A percentile compares a stretch with the other conserved stretches of the same genome.
These are phyloP conservation scores for Nowickia ferox DNA, from an alignment of 2,888 invertebrate species.

Conservation along the genomic window DNA sequence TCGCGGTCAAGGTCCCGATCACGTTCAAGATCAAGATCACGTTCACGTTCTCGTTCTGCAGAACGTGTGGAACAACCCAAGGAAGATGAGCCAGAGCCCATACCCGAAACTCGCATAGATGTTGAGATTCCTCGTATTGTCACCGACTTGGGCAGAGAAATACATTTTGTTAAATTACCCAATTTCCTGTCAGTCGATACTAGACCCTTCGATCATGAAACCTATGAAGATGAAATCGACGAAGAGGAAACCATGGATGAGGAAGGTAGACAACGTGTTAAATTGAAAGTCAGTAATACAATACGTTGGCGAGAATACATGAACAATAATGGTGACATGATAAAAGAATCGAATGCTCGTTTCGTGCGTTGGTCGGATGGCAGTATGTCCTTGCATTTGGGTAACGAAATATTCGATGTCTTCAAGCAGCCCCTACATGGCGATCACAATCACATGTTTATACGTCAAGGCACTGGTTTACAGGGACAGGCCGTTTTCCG, in stretches of 20 bases:
- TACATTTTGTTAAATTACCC: constrained; percentile 98
- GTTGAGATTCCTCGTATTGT: constrained; percentile 98
- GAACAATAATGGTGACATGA: constrained; percentile 91
- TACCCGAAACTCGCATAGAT: constrained; percentile 97
- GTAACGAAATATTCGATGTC: constrained; percentile 98
- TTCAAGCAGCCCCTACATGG: constrained; percentile 97
- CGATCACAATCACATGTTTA: constrained; percentile 98
- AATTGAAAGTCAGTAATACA: constrained; percentile 98
- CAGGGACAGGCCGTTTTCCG: constrained; percentile 99
- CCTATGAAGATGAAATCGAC: constrained; percentile 99
- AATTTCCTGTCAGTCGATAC: constrained; percentile 99
- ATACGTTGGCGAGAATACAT: constrained; percentile 95
- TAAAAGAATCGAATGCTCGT: constrained; percentile 96
- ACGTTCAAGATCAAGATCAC: constrained; percentile 78
- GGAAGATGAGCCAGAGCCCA: constrained; percentile 89
- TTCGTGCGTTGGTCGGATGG: constrained; percentile 99
- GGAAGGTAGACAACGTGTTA: constrained; percentile 93
- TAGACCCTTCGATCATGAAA: constrained; percentile 95
- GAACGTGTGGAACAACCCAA: constrained; percentile 74
- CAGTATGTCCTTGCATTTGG: constrained; percentile 97
- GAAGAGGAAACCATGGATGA: constrained; percentile 99
- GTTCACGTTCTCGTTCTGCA: constrained; percentile 79
- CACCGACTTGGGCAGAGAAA: constrained; percentile 94
- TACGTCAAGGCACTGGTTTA: constrained; percentile 95
- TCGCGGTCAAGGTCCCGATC: constrained; percentile 78